Evolutionary conservation across 2,888 invertebrate species (phyloP).

Genomic region (Pyrocoelia pectoralis): DNA sequence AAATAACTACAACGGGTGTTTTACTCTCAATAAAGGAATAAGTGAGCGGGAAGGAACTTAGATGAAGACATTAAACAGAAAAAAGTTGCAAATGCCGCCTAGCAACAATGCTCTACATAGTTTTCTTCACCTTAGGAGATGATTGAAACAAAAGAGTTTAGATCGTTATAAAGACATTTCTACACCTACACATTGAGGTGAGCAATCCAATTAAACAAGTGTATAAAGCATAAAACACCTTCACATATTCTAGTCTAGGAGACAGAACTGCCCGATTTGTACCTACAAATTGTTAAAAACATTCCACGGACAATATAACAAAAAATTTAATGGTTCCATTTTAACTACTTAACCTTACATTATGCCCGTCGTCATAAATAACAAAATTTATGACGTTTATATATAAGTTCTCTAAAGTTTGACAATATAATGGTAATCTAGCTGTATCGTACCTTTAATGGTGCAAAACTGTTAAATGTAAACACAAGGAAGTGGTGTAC

Average conservation of each 20-base stretch:
- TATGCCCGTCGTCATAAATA: conserved; percentile 24
- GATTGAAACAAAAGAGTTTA: not conserved
- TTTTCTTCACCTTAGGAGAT: too few relatives aligned
- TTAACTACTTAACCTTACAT: conserved; percentile 15
- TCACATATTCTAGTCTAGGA: not conserved
- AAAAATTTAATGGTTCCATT: conserved; percentile 15
- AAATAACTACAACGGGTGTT: too few relatives aligned
- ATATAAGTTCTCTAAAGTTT: conserved; percentile 22
- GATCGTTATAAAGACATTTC: not conserved
- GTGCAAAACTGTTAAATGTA: conserved; percentile 37
- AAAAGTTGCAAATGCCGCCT: too few relatives aligned
- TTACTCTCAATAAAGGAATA: too few relatives aligned
- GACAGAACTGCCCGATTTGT: not conserved
- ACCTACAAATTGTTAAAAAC: conserved; percentile 6
- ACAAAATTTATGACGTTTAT: conserved; percentile 26
- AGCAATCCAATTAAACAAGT: not conserved
- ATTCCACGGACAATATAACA: not conserved
- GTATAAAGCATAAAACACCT: not conserved
- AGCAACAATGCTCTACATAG: too few relatives aligned
- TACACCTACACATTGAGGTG: not conserved
- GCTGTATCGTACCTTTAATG: conserved; percentile 27
- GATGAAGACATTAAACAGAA: too few relatives aligned
- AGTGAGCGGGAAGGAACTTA: too few relatives aligned
- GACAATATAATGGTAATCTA: conserved; percentile 24
- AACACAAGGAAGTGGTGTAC: conserved; percentile 37